These are phyloP conservation scores for Nothocercus nigrocapillus DNA, from an alignment of 2,113 vertebrate genomes.

Conservation along the genomic window DNA sequence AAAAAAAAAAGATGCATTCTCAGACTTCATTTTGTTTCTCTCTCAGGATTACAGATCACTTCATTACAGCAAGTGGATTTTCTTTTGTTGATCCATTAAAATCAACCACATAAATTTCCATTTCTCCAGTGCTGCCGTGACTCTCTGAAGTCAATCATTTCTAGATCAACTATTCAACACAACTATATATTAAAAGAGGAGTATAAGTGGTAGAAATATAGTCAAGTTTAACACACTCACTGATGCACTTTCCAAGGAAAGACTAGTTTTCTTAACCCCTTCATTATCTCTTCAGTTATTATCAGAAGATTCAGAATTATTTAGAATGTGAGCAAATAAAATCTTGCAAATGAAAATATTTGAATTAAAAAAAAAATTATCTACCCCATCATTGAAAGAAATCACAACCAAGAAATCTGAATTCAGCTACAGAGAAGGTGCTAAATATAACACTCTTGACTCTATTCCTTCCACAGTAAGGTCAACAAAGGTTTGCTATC, in stretches of 20 bases:
- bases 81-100: not conserved
- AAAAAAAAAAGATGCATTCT: not conserved
- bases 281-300: not conserved
- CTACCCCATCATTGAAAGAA: not conserved
- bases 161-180: not conserved
- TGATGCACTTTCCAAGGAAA: not conserved
- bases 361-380: not conserved
- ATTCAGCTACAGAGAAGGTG: not conserved
- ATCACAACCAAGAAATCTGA: not conserved
- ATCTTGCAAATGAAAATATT: not conserved
- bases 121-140: not conserved
- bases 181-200: not conserved
- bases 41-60: not conserved
- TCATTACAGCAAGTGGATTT: not conserved
- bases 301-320: not conserved
- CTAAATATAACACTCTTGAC: not conserved
- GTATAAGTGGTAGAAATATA: not conserved
- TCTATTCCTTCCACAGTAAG: accelerated
- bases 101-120: not conserved
- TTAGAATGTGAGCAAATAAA: not conserved
- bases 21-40: not conserved
- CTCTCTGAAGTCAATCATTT: not conserved
- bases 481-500: not conserved
- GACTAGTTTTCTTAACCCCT: not conserved
- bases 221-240: not conserved